Evolutionary conservation across 2,797 vertebrate species (phyloP).

Genomic region (Coluber constrictor): DNA sequence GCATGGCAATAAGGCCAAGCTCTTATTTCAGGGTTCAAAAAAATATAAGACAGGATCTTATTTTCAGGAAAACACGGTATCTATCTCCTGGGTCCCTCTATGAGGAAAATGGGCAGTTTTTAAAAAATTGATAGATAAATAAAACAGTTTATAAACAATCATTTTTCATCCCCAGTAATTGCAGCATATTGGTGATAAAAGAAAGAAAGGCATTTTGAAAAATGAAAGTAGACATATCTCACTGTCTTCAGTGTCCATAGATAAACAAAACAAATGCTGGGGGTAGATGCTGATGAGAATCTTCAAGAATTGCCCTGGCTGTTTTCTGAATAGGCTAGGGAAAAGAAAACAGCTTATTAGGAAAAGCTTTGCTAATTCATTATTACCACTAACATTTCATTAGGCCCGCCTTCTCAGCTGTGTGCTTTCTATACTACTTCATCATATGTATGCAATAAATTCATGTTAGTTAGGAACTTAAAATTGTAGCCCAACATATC

Average conservation of each 20-base stretch:
- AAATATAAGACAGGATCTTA: too few relatives aligned
- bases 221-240: not conserved
- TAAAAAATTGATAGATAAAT: too few relatives aligned
- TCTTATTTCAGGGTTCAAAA: too few relatives aligned
- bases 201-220: not conserved
- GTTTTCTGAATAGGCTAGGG: slow-evolving; percentile 30
- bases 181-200: not conserved
- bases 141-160: not conserved
- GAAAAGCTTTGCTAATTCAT: not conserved
- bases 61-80: too few relatives aligned
- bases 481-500: not conserved
- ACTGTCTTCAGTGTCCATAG: not conserved
- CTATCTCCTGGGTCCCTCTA: too few relatives aligned
- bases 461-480: not conserved
- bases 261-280: not conserved
- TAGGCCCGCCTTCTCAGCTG: not conserved
- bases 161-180: not conserved
- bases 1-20: too few relatives aligned
- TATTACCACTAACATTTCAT: not conserved
- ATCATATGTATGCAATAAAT: not conserved
- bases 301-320: not conserved
- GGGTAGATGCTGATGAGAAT: not conserved
- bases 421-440: not conserved
- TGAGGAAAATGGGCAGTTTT: too few relatives aligned
- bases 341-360: not conserved